Conservation (phyloP, 2,113 vertebrate genomes). For the Tragelaphus scriptus region DNA sequence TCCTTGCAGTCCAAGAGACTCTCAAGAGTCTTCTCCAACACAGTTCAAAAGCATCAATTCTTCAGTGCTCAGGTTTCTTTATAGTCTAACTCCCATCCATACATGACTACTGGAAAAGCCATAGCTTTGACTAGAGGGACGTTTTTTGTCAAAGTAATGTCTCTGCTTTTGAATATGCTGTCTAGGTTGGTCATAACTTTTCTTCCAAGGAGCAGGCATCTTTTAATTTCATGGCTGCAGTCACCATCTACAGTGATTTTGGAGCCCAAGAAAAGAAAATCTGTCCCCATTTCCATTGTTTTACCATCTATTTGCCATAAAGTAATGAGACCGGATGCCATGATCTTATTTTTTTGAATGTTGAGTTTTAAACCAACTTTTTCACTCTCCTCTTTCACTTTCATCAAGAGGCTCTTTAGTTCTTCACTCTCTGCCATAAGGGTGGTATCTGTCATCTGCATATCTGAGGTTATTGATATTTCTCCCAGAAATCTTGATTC, state of each 20-base stretch:
- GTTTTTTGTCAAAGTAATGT: neutral
- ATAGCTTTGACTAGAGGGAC: neutral
- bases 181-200: neutral
- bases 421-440: neutral
- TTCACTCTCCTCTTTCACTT: neutral
- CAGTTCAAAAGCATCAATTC: neutral
- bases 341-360: neutral
- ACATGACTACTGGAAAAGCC: neutral
- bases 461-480: neutral
- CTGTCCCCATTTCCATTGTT: neutral
- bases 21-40: neutral
- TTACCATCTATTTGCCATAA: neutral
- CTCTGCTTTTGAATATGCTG: neutral
- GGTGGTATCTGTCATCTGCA: neutral
- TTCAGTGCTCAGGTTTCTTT: neutral
- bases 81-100: neutral
- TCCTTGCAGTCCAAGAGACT: neutral
- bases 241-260: neutral
- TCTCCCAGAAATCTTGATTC: neutral
- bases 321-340: neutral
- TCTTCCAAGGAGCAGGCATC: neutral
- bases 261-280: neutral
- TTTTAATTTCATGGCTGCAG: neutral
- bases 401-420: neutral
- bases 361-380: neutral